Base-by-base conservation (phyloP, 1,140 invertebrate species). In the Eriosoma lanigerum region DNA sequence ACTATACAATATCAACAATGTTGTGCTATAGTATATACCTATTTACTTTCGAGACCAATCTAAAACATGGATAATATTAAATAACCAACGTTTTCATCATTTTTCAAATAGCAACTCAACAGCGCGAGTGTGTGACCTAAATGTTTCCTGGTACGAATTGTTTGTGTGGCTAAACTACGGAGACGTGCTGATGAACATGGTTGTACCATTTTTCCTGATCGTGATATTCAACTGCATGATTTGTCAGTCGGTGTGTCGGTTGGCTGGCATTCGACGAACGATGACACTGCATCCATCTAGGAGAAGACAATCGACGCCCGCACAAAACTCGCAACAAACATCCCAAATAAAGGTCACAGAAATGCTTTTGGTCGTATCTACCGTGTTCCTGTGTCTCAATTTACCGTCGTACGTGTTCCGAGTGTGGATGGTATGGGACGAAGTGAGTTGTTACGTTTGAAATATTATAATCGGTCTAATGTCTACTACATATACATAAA, bases 361-460 rank as follows among this genome's bases (percentile, higher is more conserved):
- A 85, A 94, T 94, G 91, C 87, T 95, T 15, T 87, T 96, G 0
- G 86, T 94, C 26, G 92, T 94, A 10, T 94, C 93, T 1, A 90
- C 90, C 2, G 91, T 93, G 1, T 96, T 94, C 85, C 89, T 95
- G 1, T 87, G 90, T 46, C 87, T 95, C 26, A 95, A 95, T 86
- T 84, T 94, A 21, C 94, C 94, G 0, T 90, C 90, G 38, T 92
- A 91, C 84, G 87, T 89, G 58, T 87, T 92, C 81, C 86, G 91
- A 70, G 85, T 92, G 32, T 83, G 88, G 76, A 87, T 89, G 21
- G 90, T 81, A 70, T 62, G 90, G 83, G 85, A 88, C 68, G 86
- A 88, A 85, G 89, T 90, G 85, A 86, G 87, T 86, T 38, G 87
- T 86, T 38, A 38, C 32, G 8, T 38, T 38, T 38, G 32, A 38